Evolutionary conservation across 2,113 vertebrate genomes (phyloP), one percentile per base, ranked within the genome.

Genomic region (Orthonyx spaldingii): DNA sequence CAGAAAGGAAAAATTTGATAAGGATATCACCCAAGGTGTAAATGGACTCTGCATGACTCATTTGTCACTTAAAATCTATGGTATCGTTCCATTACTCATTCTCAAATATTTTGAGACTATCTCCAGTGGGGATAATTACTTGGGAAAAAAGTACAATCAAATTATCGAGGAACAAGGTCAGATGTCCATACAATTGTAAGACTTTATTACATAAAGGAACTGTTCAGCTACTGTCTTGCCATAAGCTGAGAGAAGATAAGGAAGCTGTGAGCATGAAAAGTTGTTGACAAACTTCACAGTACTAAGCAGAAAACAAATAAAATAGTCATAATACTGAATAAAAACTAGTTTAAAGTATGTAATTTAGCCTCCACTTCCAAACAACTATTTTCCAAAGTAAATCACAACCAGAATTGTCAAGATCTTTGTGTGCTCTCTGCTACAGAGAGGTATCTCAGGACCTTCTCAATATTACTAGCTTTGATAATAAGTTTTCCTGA

Each of bases 81-180:
- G 13, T 84, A 96, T 93, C 64, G 91, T 86, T 91, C 53, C 33
- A 74, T 96, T 88, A 92, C 55, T 88, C 91, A 94, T 93, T 95
- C 96, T 83, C 65, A 92, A 87, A 76, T 84, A 89, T 89, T 89
- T 80, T 88, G 64, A 49, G n/a, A 56, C 50, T 84, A 74, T 85
- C 83, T 83, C 69, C 56, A 84, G 57, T 24, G 42, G 55, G 76
- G 39, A 80, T 55, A 96, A 96, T 76, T 87, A 79, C 37, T n/a
- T 55, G 53, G 57, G 32, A 72, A 78, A 75, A 91, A 95, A 80
- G 68, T 35, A 81, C 33, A 80, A 76, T 37, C 39, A 87, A 56
- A 49, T 72, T 80, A 86, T 52, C 84, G 66, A 90, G 28, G 76
- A 90, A 84, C 35, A 72, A 80, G 50, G 35, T 88, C 79, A 84